Evolutionary conservation across 1,140 invertebrate genomes (phyloP).

Genomic region (Drosophila ercepeae): DNA sequence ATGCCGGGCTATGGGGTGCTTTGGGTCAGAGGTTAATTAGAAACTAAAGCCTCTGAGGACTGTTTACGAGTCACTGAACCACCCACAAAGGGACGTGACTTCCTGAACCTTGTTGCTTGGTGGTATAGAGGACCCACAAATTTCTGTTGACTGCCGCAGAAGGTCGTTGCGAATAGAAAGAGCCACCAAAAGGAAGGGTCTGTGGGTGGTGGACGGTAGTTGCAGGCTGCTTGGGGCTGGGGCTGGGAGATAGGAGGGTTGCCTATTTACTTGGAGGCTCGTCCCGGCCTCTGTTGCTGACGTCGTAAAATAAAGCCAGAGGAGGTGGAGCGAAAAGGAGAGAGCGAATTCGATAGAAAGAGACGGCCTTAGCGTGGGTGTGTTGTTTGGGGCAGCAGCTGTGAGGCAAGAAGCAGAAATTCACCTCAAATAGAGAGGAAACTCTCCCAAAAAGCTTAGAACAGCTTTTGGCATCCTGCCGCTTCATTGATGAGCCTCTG

Average conservation of each 20-base stretch:
- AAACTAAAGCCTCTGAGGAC: slow-evolving; percentile 8
- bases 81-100: slow-evolving; percentile 21
- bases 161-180: slow-evolving; percentile 58
- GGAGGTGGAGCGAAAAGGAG: slow-evolving; percentile 14
- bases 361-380: slow-evolving; percentile 25
- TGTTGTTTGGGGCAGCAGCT: slow-evolving; percentile 57
- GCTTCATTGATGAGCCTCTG: slow-evolving; percentile 61
- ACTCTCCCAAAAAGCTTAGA: slow-evolving; percentile 29
- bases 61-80: slow-evolving; percentile 18
- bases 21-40: slow-evolving; percentile 18
- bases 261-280: slow-evolving; percentile 78
- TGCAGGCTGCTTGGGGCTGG: no score
- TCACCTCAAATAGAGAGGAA: slow-evolving; percentile 48
- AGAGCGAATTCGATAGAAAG: slow-evolving; percentile 1
- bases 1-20: neutral
- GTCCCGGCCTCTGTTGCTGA: slow-evolving; percentile 66
- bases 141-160: slow-evolving; percentile 45
- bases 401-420: slow-evolving; percentile 71
- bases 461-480: slow-evolving; percentile 73
- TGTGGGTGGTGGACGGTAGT: neutral
- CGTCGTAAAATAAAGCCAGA: slow-evolving; percentile 69
- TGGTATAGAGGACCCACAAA: slow-evolving; percentile 28
- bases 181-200: slow-evolving; percentile 30
- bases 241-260: slow-evolving; percentile 21
- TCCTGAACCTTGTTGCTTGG: slow-evolving; percentile 56